A percentile compares a stretch with the other conserved stretches of the same genome.
Evolutionary conservation across 2,888 invertebrate genomes (phyloP).

Genomic region (Lamproptera curius): DNA sequence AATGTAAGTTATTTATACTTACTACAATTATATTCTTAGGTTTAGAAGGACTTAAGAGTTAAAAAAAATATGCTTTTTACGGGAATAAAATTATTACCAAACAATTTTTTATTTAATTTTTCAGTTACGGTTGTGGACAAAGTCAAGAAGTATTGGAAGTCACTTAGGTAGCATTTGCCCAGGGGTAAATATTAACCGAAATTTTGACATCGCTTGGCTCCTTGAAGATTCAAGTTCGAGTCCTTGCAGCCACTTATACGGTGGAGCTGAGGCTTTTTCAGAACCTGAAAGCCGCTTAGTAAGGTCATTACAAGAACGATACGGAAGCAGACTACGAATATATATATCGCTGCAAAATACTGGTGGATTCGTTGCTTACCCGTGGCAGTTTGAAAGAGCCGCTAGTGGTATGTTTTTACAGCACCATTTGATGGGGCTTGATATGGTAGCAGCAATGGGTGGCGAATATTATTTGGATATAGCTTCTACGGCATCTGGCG

Average conservation of each 20-base stretch:
- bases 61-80: no score
- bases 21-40: no score
- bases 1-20: conserved; percentile 69
- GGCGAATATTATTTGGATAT: conserved; percentile 43
- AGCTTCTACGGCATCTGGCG: conserved; percentile 45
- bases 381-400: conserved; percentile 80
- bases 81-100: no score
- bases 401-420: conserved; percentile 57
- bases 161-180: conserved; percentile 66
- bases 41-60: no score
- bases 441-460: conserved; percentile 44
- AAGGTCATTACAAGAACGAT: conserved; percentile 70
- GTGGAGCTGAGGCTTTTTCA: conserved; percentile 80
- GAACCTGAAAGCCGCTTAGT: conserved; percentile 81
- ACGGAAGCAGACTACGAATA: conserved; percentile 68
- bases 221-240: conserved; percentile 75
- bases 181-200: conserved; percentile 87
- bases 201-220: conserved; percentile 85
- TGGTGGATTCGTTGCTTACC: conserved; percentile 82
- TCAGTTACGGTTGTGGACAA: conserved; percentile 83
- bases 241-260: conserved; percentile 81
- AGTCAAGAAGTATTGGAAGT: conserved; percentile 74
- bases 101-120: no score
- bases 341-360: conserved; percentile 88
- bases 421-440: conserved; percentile 46